Base-by-base conservation (phyloP, 2,113 vertebrate genomes). In the Saccopteryx leptura region DNA sequence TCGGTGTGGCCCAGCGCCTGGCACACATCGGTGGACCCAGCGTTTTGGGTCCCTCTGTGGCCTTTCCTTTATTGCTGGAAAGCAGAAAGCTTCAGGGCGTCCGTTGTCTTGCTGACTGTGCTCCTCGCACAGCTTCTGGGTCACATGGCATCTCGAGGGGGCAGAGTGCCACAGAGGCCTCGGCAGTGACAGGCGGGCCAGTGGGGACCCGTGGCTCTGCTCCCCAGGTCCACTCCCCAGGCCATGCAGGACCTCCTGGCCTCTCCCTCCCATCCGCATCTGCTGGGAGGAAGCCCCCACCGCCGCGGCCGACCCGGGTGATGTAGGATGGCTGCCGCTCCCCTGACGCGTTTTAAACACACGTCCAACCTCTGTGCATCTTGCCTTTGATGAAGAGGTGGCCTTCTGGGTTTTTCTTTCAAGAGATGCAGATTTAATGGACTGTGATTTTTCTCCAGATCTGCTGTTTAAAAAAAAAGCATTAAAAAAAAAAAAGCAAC, bases 361-460 rank as follows among this genome's bases (percentile, higher is more conserved):
- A 75, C 85, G 90, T 86, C 56, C 63, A 58, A 87, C 52, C 83
- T 78, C 92, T 28, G 95, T 91, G 90, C 88, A 66, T 74, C 95
- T 84, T 92, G 74, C 85, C 94, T 97, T 94, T 95, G 95, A 96
- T 96, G 95, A 74, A 74, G 95, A 95, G 96, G 88, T 58, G 69
- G 87, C 87, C 96, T 97, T 96, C 96, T 97, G 97, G 94, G 96
- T 93, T 97, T 96, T 97, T 79, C 96, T 94, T 98, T 97, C 96
- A 96, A 92, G 88, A 97, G 91, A 96, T 94, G 79, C 95, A 97
- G 95, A 97, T 96, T 97, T 97, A 97, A 96, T 97, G 96, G 96
- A 97, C 95, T 93, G 89, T 96, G 96, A 96, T 96, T 97, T 96
- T 97, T 91, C 95, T 94, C 94, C 82, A 93, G 85, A 96, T 96